Evolutionary conservation across 2,797 vertebrate genomes (phyloP).

Genomic region (Enteromius argenteus): DNA sequence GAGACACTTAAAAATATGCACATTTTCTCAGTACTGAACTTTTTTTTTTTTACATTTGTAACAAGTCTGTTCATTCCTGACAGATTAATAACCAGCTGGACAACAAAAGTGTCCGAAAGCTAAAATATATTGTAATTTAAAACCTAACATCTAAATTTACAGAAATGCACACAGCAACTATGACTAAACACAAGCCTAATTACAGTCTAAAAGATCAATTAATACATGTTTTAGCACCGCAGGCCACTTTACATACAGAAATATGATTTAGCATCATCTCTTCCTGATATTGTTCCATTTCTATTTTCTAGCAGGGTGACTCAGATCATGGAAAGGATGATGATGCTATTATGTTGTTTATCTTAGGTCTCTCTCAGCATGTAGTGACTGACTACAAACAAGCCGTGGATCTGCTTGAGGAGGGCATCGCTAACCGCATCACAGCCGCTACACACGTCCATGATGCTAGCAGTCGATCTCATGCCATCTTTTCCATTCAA

Average conservation of each 20-base stretch:
- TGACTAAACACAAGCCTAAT: not conserved
- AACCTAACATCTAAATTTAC: not conserved
- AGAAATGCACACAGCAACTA: not conserved
- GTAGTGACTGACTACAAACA: conserved; percentile 92
- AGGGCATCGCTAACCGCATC: conserved; percentile 95
- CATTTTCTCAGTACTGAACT: not conserved
- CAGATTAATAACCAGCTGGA: not conserved
- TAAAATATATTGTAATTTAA: not conserved
- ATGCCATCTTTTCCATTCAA: conserved; percentile 97
- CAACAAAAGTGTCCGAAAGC: not conserved
- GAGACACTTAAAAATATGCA: not conserved
- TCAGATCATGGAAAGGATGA: conserved; percentile 12
- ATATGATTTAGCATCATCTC: conserved; percentile 1
- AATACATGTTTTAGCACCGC: not conserved
- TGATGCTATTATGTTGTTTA: conserved; percentile 13
- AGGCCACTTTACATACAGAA: not conserved
- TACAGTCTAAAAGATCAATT: not conserved
- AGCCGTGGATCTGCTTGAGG: conserved; percentile 90
- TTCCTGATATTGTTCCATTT: not conserved
- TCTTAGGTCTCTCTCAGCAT: conserved; percentile 91
- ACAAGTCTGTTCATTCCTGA: not conserved
- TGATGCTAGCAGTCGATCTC: conserved; percentile 97
- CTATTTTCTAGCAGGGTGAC: conserved; percentile 14
- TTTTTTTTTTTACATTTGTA: not conserved
- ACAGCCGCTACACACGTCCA: conserved; percentile 96